Evolutionary conservation across 1,140 invertebrate genomes (phyloP).

Genomic region (Zaprionus africanus): DNA sequence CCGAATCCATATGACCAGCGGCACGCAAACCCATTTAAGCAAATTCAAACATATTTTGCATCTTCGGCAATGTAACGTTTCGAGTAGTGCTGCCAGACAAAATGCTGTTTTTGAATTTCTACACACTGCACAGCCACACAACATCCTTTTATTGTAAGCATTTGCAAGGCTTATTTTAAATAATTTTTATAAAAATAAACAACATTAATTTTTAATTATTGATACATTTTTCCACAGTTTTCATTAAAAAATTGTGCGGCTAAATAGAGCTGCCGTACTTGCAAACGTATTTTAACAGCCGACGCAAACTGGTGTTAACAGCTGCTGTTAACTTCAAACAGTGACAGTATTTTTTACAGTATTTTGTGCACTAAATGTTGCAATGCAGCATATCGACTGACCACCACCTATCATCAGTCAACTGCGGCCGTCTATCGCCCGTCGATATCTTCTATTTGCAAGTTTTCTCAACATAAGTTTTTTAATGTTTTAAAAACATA

Average conservation of each 20-base stretch:
- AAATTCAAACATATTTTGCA: constrained; percentile 15
- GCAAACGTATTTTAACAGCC: constrained; percentile 2
- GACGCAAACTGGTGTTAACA: constrained; percentile 3
- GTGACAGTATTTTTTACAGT: constrained; percentile 16
- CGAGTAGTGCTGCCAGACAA: background rate
- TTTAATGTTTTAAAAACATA: constrained; percentile 73
- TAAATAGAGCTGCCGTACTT: background rate
- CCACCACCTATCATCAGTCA: constrained; percentile 21
- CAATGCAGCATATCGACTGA: constrained; percentile 14
- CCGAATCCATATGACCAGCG: constrained; percentile 22
- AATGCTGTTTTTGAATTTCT: background rate
- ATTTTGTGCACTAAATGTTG: constrained; percentile 8
- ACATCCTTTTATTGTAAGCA: no score
- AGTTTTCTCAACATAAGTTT: constrained; percentile 54
- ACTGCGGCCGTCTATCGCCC: constrained; percentile 44
- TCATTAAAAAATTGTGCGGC: background rate
- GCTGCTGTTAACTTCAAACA: background rate
- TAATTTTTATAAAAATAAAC: no score
- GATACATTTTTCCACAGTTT: no score
- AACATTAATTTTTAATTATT: no score
- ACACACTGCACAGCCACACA: background rate
- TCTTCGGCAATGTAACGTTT: background rate
- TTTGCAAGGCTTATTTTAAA: no score
- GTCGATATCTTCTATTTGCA: constrained; percentile 41
- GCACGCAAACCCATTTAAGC: constrained; percentile 9